Evolutionary conservation across 1,140 invertebrate genomes (phyloP).

Genomic region (Drosophila lacteicornis): DNA sequence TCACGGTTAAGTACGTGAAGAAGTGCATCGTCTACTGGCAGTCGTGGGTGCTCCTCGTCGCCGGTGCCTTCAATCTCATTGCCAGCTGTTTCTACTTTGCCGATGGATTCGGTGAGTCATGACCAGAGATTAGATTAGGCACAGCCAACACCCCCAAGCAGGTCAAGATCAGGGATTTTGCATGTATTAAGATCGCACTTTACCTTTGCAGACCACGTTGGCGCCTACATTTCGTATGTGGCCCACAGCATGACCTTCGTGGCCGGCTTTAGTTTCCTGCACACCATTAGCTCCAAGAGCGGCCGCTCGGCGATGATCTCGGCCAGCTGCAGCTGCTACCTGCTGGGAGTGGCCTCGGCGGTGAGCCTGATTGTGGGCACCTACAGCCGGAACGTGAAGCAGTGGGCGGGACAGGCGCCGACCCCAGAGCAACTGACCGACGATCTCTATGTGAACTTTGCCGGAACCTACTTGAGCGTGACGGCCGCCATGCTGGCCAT

Average conservation of each 20-base stretch:
- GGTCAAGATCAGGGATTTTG: neutral
- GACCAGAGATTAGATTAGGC: neutral
- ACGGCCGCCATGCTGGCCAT: slow-evolving; percentile 60
- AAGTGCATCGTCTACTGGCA: slow-evolving; percentile 78
- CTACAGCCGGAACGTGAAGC: slow-evolving; percentile 60
- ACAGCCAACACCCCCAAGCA: neutral
- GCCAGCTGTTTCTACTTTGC: slow-evolving; percentile 81
- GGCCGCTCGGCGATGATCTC: slow-evolving; percentile 67
- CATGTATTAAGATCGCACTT: no score
- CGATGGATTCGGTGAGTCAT: slow-evolving; percentile 70
- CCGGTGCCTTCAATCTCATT: slow-evolving; percentile 62
- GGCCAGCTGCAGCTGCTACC: slow-evolving; percentile 69
- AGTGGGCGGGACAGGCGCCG: slow-evolving; percentile 41
- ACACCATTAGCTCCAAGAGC: slow-evolving; percentile 63
- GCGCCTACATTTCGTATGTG: slow-evolving; percentile 77
- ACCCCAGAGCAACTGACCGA: slow-evolving; percentile 60
- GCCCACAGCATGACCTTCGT: slow-evolving; percentile 77
- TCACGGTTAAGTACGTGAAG: slow-evolving; percentile 63
- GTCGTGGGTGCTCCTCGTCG: slow-evolving; percentile 55
- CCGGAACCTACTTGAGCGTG: slow-evolving; percentile 70
- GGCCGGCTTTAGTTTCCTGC: slow-evolving; percentile 75
- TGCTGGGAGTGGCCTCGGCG: slow-evolving; percentile 73
- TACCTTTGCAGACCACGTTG: slow-evolving; percentile 65
- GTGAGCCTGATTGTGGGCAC: slow-evolving; percentile 66
- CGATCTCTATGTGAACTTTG: slow-evolving; percentile 77